phyloP scores from a whole-genome alignment of 2,113 vertebrate species.

The Vanacampus margaritifer region DNA sequence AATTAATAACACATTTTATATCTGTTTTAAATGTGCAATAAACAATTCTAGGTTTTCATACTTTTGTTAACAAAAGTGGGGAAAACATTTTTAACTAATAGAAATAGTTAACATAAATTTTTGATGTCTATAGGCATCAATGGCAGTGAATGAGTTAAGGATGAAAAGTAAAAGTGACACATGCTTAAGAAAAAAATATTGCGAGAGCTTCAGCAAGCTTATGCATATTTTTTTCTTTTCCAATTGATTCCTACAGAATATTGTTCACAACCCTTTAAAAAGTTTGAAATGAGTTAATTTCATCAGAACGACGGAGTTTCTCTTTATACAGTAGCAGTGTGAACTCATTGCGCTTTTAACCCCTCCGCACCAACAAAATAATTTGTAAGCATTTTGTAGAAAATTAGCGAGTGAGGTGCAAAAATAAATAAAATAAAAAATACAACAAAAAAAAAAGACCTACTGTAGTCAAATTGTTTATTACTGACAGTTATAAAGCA shows the following conservation, averaged over 20 bases:
- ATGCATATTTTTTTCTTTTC: neutral
- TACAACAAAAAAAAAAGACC: too few species aligned
- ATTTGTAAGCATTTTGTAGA: neutral
- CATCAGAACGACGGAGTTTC: neutral
- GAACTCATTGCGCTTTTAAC: neutral
- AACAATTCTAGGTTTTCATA: too few species aligned
- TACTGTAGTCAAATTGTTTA: slow-evolving; percentile 48
- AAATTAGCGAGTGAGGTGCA: too few species aligned
- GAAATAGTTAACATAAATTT: too few species aligned
- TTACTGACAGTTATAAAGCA: slow-evolving; percentile 61
- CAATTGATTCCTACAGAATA: neutral
- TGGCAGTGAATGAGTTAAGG: neutral
- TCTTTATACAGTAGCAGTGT: neutral
- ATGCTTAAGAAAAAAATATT: neutral
- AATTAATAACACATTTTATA: too few species aligned
- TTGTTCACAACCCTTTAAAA: neutral
- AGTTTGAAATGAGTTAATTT: neutral
- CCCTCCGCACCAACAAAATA: neutral
- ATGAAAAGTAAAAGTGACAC: neutral
- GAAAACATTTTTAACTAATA: too few species aligned
- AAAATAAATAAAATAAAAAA: too few species aligned
- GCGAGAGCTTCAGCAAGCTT: too few species aligned
- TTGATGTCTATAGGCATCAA: too few species aligned
- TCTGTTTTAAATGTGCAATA: too few species aligned
- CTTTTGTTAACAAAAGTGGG: too few species aligned